Percentiles rank a stretch among this genome's conserved stretches.
Conservation (phyloP, 2,113 vertebrate genomes). For the Aphyosemion australe region DNA sequence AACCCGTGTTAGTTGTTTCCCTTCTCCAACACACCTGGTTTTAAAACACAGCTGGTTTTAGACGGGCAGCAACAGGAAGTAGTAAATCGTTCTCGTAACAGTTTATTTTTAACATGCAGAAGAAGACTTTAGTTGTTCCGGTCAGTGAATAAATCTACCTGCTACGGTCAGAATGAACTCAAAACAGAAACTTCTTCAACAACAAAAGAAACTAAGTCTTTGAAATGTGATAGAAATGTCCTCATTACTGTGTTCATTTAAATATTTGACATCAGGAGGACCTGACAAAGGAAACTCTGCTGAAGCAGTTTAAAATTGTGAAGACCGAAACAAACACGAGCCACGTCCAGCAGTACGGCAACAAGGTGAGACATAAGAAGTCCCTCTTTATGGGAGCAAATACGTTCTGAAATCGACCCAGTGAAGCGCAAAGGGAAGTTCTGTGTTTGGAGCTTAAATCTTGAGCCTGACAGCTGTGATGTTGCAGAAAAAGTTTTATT, state of each 20-base stretch:
- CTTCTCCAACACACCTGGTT: too few species aligned
- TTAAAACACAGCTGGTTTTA: background rate
- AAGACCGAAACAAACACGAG: slow-evolving; percentile 92
- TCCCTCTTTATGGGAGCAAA: too few species aligned
- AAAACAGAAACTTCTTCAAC: background rate
- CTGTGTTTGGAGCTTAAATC: background rate
- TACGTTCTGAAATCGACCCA: too few species aligned
- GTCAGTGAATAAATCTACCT: background rate
- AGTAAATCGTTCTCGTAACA: slow-evolving; percentile 7
- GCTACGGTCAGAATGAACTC: background rate
- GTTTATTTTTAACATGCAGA: slow-evolving; percentile 12
- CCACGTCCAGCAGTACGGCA: slow-evolving; percentile 96
- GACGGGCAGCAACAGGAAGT: slow-evolving; percentile 33
- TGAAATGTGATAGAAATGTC: too few species aligned
- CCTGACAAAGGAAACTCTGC: slow-evolving; percentile 86
- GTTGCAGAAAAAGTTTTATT: background rate
- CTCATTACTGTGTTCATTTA: background rate
- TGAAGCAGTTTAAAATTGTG: slow-evolving; percentile 91
- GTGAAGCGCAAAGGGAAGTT: background rate
- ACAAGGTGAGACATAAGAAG: slow-evolving; percentile 80
- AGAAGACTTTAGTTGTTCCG: background rate
- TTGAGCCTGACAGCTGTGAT: background rate
- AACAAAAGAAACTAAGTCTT: too few species aligned
- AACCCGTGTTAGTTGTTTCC: too few species aligned
- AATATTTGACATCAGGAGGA: slow-evolving; percentile 83